Evolutionary conservation across 2,888 invertebrate genomes (phyloP), one percentile per base, ranked within the genome.

Genomic region (Acronicta psi): DNA sequence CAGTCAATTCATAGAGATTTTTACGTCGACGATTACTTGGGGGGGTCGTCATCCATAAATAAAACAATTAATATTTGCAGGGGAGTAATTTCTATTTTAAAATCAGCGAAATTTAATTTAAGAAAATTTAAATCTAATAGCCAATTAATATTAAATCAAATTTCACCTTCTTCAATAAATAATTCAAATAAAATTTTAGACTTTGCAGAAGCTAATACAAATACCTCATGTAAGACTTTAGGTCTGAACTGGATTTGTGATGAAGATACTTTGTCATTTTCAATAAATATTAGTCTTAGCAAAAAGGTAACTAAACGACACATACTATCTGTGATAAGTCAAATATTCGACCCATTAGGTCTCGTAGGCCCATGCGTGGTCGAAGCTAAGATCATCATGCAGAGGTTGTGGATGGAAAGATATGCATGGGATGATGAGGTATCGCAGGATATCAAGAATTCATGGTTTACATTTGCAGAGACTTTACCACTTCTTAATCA

Each of bases 301-400:
- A 54, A 45, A 16, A 62, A 65, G 45, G 46, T 76, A 9, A 80
- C 80, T 10, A 83, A 81, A 62, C 73, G 69, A 17, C 42, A 40
- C 25, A 60, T 70, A 11, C 43, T 73, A 3, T 70, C 69, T 2
- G 34, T 49, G 0, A 63, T 73, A 4, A 53, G 60, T 31, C 72
- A 76, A 40, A 45, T 73, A 9, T 76, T 69, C 41, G 72, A 76
- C 40, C 72, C 73, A 7, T 31, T 71, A 9, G 75, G 73, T 8
- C 20, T 73, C 1, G 54, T 71, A 4, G 58, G 54, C 20, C 69
- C 71, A 7, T 73, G 73, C 41, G 55, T 77, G 2, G 51, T 79
- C 6, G 42, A 66, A 36, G 72, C 70, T 8, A 79, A 79, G 44
- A 36, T 73, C 4, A 46, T 79, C 3, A 47, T 76, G 25, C 77